Base-by-base conservation (phyloP, 2,888 invertebrate genomes). In the Azorinus chamasolen region DNA sequence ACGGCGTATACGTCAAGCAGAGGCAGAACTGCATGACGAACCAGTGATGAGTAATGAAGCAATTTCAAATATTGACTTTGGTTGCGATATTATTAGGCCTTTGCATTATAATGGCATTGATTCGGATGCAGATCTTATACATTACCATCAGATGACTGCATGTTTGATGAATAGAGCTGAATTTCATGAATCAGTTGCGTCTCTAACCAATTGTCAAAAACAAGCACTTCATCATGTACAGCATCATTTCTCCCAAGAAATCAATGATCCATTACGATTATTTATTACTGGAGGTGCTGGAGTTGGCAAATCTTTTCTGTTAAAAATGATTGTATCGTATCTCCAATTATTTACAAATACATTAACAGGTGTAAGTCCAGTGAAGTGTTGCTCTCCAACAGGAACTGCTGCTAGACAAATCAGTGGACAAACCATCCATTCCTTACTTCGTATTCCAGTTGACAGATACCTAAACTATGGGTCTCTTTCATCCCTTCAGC, bases 151-250 rank as follows among this genome's bases (percentile, higher is more conserved):
- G 5, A 20, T 72, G 14, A 24, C 45, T 18, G 39, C 51, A 32
- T 71, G 62, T 41, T n/a, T 2, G 10, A 71, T 71, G 63, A 43
- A 57, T 43, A 24, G 5, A 2, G 45, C 25, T 57, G 71, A 71
- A 27, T 71, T 51, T 24, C 18, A 39, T 50, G 6, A 24, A 24
- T 48, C 54, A 14, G n/a, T 41, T 22, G 5, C n/a, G 1, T 20
- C 6, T 25, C 18, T 71, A n/a, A 45, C 71, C 45, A 0, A 5
- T 25, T 41, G 37, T 43, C 71, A 63, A 24, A 43, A 20, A 50
- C 14, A 51, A 6, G 71, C 27, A 3, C n/a, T 64, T 6, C 6
- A 70, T 12, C 1, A 48, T 6, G 20, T 70, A n/a, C 50, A 39
- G 37, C 22, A 25, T 18, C 53, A 51, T 54, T 69, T 62, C 46